Percentiles rank a stretch among this genome's conserved stretches.
phyloP scores from a whole-genome alignment of 2,797 vertebrate genomes.

The Aeoliscus strigatus region DNA sequence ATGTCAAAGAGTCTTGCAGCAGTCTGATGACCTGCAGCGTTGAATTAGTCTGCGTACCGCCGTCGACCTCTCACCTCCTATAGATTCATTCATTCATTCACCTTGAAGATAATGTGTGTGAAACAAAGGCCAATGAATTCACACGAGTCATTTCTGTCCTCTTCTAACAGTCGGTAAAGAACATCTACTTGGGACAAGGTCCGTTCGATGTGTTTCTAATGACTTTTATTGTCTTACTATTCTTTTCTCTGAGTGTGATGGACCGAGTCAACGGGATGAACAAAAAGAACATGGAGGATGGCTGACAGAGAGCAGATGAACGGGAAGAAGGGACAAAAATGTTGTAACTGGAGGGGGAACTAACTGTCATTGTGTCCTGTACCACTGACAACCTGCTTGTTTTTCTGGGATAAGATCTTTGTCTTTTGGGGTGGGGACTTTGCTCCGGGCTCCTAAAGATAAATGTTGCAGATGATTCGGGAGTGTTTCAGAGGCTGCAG shows the following conservation, averaged over 20 bases:
- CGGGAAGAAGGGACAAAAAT: constrained; percentile 3
- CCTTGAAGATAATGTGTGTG: too few relatives aligned
- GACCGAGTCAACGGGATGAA: constrained; percentile 8
- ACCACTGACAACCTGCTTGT: neutral
- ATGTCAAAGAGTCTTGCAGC: constrained; percentile 15
- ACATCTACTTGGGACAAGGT: constrained; percentile 5
- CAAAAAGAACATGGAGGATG: constrained; percentile 13
- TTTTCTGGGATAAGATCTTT: constrained; percentile 7
- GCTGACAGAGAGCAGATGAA: constrained; percentile 18
- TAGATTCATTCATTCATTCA: too few relatives aligned
- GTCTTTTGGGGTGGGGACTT: constrained; percentile 12
- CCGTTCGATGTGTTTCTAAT: neutral
- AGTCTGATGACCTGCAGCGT: too few relatives aligned
- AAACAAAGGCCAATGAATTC: constrained; percentile 5
- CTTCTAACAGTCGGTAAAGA: too few relatives aligned
- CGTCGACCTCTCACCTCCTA: too few relatives aligned
- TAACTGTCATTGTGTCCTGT: too few relatives aligned
- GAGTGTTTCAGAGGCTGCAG: constrained; percentile 14
- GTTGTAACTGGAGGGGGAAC: too few relatives aligned
- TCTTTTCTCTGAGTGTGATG: neutral
- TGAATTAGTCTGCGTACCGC: too few relatives aligned
- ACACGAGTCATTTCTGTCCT: neutral
- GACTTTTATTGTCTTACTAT: neutral
- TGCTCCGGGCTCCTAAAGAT: constrained; percentile 25
- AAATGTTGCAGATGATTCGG: constrained; percentile 23